Percentiles rank a stretch among this genome's conserved stretches.
Evolutionary conservation across 2,888 invertebrate species (phyloP).

Genomic region (Erpobdella octoculata): DNA sequence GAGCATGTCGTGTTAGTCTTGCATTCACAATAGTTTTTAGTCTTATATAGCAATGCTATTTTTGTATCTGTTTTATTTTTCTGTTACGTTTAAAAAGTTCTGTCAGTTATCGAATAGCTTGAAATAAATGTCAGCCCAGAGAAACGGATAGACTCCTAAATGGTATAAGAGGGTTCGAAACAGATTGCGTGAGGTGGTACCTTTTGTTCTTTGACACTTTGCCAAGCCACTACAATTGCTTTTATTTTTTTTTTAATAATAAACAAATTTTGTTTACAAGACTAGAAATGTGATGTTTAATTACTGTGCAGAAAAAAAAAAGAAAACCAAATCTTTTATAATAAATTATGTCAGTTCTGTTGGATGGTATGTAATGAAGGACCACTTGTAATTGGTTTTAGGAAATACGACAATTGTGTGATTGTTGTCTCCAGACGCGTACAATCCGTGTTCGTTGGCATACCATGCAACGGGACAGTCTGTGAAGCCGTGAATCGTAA

Average conservation of each 20-base stretch:
- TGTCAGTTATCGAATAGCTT: conserved; percentile 5
- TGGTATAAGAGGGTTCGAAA: neutral
- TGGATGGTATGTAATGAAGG: neutral
- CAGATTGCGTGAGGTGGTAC: neutral
- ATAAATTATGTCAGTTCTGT: neutral
- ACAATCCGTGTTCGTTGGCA: neutral
- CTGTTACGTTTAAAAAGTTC: neutral
- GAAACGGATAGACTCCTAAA: neutral
- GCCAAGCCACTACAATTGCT: too few relatives aligned
- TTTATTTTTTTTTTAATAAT: too few relatives aligned
- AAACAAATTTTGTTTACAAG: too few relatives aligned
- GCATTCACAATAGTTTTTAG: conserved; percentile 1
- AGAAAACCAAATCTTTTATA: too few relatives aligned
- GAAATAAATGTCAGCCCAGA: conserved; percentile 4
- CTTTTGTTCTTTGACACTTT: too few relatives aligned
- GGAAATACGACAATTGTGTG: conserved; percentile 11
- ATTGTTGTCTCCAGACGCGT: neutral
- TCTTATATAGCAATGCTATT: neutral
- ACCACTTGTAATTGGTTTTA: neutral
- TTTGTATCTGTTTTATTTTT: conserved; percentile 10
- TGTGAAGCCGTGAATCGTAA: conserved; percentile 13
- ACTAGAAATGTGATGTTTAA: too few relatives aligned
- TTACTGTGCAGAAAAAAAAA: too few relatives aligned
- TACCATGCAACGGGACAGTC: neutral
- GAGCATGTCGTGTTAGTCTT: neutral